Evolutionary conservation across 2,113 vertebrate genomes (phyloP).

Genomic region (Shinisaurus crocodilurus): DNA sequence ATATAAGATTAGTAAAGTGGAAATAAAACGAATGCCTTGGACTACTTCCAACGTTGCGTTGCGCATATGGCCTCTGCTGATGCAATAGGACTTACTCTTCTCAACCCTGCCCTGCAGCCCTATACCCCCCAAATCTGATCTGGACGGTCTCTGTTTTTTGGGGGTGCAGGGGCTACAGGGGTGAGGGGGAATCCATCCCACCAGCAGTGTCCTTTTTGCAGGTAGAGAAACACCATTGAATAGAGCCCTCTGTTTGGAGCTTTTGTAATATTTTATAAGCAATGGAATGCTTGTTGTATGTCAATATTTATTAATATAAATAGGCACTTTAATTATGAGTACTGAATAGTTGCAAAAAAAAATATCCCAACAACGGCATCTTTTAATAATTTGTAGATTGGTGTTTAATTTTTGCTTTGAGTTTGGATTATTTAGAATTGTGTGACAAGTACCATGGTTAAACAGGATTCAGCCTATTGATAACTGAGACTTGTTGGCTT

Average conservation of each 20-base stretch:
- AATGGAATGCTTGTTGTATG: neutral
- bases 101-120: too few species aligned
- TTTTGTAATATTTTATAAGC: neutral
- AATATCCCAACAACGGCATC: neutral
- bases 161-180: neutral
- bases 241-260: neutral
- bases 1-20: neutral
- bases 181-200: neutral
- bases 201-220: neutral
- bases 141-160: neutral
- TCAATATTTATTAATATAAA: neutral
- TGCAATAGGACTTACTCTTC: too few species aligned
- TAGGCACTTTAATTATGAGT: neutral
- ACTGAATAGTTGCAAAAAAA: neutral
- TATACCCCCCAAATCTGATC: neutral
- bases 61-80: neutral
- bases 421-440: neutral
- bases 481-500: neutral
- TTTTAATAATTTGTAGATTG: neutral
- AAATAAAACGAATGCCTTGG: neutral
- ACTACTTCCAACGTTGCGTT: neutral
- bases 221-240: neutral
- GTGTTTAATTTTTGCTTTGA: neutral
- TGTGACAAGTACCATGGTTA: neutral
- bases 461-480: neutral